Evolutionary conservation across 2,888 invertebrate genomes (phyloP).

Genomic region (Carterocephalus palaemon): DNA sequence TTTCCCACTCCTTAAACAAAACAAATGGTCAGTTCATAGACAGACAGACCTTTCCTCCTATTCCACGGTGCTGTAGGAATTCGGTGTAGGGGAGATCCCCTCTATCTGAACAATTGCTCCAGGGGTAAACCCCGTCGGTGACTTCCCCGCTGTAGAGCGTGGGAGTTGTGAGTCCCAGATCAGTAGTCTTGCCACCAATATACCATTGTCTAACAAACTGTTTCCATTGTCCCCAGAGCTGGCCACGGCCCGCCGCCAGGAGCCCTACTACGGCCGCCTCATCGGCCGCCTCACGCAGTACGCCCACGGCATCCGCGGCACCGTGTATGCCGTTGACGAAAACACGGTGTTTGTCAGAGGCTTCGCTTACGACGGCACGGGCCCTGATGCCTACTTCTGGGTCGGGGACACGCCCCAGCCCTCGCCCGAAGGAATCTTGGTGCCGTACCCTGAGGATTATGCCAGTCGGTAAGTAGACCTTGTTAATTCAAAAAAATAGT

Average conservation of each 20-base stretch:
- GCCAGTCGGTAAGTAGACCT: slow-evolving; percentile 83
- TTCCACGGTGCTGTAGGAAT: no score
- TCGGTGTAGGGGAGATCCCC: no score
- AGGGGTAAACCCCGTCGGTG: no score
- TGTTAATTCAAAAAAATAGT: neutral
- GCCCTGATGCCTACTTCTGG: slow-evolving; percentile 94
- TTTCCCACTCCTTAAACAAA: no score
- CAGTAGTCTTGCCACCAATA: no score
- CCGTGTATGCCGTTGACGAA: slow-evolving; percentile 93
- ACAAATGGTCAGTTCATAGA: no score
- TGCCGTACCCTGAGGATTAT: slow-evolving; percentile 92
- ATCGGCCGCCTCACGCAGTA: slow-evolving; percentile 86
- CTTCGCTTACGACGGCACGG: slow-evolving; percentile 93
- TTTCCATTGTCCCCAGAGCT: slow-evolving; percentile 39
- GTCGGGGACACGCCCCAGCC: slow-evolving; percentile 89
- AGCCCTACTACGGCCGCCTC: slow-evolving; percentile 87
- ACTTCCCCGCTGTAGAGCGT: no score
- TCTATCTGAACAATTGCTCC: no score
- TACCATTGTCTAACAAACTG: no score
- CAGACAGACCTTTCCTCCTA: no score
- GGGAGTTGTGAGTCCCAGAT: no score
- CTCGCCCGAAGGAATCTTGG: slow-evolving; percentile 88
- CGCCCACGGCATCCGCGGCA: slow-evolving; percentile 89
- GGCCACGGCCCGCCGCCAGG: slow-evolving; percentile 46
- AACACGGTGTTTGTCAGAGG: slow-evolving; percentile 90